Conservation (phyloP, 64 coral and sea anemone species). For the Stylophora pistillata region DNA sequence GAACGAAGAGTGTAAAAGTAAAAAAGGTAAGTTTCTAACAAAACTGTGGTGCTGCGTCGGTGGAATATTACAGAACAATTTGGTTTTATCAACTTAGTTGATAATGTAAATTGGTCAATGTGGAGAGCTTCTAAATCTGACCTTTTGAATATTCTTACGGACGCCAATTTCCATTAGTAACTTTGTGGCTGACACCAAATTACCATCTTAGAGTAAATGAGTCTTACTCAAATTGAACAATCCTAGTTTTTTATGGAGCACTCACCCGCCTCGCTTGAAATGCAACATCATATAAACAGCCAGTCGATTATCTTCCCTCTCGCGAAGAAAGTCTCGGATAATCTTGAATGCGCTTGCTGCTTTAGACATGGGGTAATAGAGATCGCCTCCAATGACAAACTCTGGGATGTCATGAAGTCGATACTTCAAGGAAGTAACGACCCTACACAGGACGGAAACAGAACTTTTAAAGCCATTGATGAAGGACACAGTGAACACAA, state of each 20-base stretch:
- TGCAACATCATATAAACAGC: slow-evolving; percentile 75
- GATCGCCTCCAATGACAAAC: slow-evolving; percentile 53
- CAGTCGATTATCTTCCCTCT: slow-evolving; percentile 51
- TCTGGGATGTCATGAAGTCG: slow-evolving; percentile 61
- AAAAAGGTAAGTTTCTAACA: too few relatives aligned
- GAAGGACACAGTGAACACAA: background rate
- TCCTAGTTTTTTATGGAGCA: too few relatives aligned
- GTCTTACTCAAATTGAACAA: too few relatives aligned
- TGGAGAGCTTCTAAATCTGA: too few relatives aligned
- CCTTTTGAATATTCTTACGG: background rate
- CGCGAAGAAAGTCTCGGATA: slow-evolving; percentile 39
- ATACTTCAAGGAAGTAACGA: slow-evolving; percentile 71
- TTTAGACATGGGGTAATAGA: slow-evolving; percentile 62
- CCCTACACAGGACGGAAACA: slow-evolving; percentile 22
- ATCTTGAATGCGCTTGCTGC: slow-evolving; percentile 45
- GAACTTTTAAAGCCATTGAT: background rate
- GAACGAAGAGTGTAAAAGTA: too few relatives aligned
- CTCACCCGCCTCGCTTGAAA: slow-evolving; percentile 51
- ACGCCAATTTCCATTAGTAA: too few relatives aligned
- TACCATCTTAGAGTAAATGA: too few relatives aligned
- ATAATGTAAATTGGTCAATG: too few relatives aligned
- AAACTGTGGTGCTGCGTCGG: too few relatives aligned
- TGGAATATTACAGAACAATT: too few relatives aligned
- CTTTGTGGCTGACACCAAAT: too few relatives aligned
- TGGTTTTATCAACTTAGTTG: too few relatives aligned